Base-by-base conservation (phyloP, 2,797 vertebrate genomes). In the Hemibagrus guttatus region DNA sequence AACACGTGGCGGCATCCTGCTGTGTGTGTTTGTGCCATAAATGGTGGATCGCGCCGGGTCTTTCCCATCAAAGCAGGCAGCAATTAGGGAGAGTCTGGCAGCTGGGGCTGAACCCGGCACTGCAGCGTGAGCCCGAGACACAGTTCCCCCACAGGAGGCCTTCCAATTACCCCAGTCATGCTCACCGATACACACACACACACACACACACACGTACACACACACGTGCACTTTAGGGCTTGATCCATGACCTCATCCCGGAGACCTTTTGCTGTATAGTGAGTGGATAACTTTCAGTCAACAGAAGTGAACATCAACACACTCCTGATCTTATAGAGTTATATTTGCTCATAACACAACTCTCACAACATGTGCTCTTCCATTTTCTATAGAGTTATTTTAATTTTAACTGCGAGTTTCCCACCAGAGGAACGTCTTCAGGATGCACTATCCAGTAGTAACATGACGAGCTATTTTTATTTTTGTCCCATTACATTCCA, bases 151-250 rank as follows among this genome's bases (percentile, higher is more conserved):
- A 92, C 93, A 93, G 90, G 91, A 93, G 92, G 88, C 90, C 91
- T 93, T 93, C 93, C 93, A 95, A 95, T 95, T 95, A 95, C 92
- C 87, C 87, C 79, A 61, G 69, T 59, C 72, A 59, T 52, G 59
- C 86, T 58, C 71, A 6, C 90, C 1, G 2, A 39, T 13, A 79
- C 54, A 35, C 52, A 58, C 76, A 21, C 74, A 26, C 12, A 52
- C 13, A 31, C n/a, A 56, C 74, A 90, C 91, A 66, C 87, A 78
- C 90, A 86, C 91, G 87, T 92, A 35, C 91, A 78, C 88, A 86
- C 86, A 21, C 87, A 78, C 88, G 85, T 86, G 16, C 88, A 85
- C 13, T 39, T 58, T 35, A 71, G 63, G 63, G 6, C 49, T 63
- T 21, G 81, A 23, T n/a, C 39, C 21, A 9, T 42, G 35, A 80